phyloP scores from a whole-genome alignment of 2,888 invertebrate species.

The Leptopterna dolabrata region DNA sequence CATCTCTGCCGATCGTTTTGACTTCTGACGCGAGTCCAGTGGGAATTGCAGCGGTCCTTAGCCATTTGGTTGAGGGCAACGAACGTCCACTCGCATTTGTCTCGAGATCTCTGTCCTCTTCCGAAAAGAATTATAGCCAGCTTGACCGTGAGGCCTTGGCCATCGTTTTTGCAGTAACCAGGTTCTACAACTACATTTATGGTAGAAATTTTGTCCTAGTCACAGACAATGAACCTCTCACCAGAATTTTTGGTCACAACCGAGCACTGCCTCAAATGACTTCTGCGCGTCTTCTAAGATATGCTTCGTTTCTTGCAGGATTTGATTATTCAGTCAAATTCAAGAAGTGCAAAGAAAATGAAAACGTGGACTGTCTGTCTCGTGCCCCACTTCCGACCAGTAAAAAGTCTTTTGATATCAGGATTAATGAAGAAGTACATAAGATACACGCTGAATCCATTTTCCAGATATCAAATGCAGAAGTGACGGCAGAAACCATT shows the following conservation, averaged over 20 bases:
- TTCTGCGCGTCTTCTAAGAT: no score
- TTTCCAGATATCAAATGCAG: slow-evolving; percentile 30
- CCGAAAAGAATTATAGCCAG: slow-evolving; percentile 64
- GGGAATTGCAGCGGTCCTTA: slow-evolving; percentile 56
- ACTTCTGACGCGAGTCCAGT: no score
- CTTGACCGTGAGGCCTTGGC: no score
- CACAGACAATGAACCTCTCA: no score
- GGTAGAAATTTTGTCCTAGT: no score
- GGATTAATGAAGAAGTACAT: slow-evolving; percentile 38
- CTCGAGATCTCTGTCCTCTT: slow-evolving; percentile 61
- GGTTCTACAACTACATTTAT: no score
- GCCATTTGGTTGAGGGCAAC: slow-evolving; percentile 52
- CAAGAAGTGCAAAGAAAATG: neutral
- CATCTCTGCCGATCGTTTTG: slow-evolving; percentile 58
- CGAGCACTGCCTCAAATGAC: no score
- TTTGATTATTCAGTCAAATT: slow-evolving; percentile 18
- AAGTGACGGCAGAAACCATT: neutral
- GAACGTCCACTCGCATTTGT: no score
- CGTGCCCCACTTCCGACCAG: slow-evolving; percentile 16
- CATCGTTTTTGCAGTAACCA: no score
- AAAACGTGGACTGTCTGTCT: slow-evolving; percentile 45
- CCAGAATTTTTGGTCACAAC: no score
- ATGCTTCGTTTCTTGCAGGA: no score
- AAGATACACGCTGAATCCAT: slow-evolving; percentile 1
- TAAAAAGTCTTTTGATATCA: neutral